A percentile compares a stretch with the other conserved stretches of the same genome.
phyloP scores from a whole-genome alignment of 2,888 invertebrate genomes.

The Achlya flavicornis region DNA sequence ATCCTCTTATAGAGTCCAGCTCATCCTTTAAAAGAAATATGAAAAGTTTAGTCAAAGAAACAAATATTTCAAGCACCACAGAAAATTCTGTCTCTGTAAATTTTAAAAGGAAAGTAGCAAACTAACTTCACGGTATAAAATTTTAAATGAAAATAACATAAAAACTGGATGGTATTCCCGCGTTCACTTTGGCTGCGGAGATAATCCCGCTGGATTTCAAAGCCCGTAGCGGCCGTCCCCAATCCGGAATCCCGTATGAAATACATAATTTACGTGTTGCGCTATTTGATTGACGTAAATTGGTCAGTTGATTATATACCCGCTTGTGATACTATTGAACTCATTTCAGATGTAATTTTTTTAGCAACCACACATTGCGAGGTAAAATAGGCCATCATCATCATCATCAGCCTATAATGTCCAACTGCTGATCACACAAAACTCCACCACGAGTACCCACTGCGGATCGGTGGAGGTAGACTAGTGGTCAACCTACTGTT shows the following conservation, averaged over 20 bases:
- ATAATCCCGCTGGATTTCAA: conserved; percentile 34
- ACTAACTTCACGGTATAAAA: conserved; percentile 19
- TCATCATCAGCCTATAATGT: too few relatives aligned
- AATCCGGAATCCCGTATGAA: conserved; percentile 21
- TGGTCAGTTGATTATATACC: conserved; percentile 19
- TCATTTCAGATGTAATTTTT: not conserved
- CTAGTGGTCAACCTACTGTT: too few relatives aligned
- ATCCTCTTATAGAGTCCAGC: too few relatives aligned
- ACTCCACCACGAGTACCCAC: too few relatives aligned
- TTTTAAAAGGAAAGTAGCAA: not conserved
- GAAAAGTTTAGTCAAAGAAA: not conserved
- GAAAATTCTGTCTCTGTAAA: not conserved
- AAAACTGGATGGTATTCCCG: conserved; percentile 22
- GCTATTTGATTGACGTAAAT: conserved; percentile 33
- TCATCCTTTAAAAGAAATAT: too few relatives aligned
- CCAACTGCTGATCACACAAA: too few relatives aligned
- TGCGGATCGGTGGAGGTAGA: too few relatives aligned
- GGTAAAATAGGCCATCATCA: too few relatives aligned
- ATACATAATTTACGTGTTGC: conserved; percentile 27
- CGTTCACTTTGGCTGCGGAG: conserved; percentile 25
- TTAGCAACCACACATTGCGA: too few relatives aligned
- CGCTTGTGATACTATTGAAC: not conserved
- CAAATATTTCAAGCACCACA: not conserved
- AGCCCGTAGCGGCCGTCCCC: conserved; percentile 27
- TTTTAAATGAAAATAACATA: conserved; percentile 29